These are phyloP conservation scores for Hestina assimilis DNA, from an alignment of 1,140 invertebrate genomes.

Conservation along the genomic window DNA sequence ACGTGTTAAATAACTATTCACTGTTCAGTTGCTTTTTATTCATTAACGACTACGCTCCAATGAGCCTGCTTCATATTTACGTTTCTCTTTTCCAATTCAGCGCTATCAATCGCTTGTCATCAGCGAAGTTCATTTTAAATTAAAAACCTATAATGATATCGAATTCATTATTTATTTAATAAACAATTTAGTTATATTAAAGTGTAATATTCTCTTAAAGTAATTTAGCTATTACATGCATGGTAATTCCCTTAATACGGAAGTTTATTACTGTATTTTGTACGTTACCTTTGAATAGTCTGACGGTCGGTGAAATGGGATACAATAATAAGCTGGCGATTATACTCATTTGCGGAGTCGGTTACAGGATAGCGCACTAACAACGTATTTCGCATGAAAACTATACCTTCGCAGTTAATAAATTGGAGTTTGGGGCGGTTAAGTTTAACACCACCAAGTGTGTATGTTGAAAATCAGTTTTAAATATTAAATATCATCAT, in stretches of 20 bases:
- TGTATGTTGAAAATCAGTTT: too few species aligned
- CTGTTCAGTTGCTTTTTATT: constrained; percentile 20
- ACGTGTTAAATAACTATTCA: constrained; percentile 26
- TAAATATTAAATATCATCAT: too few species aligned
- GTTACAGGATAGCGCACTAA: too few species aligned
- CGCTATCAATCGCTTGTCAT: constrained; percentile 1
- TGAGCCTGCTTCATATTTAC: not conserved
- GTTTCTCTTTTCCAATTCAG: constrained; percentile 3
- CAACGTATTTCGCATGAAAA: too few species aligned
- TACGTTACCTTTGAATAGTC: constrained; percentile 53
- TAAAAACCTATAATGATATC: not conserved
- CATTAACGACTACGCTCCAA: constrained; percentile 2
- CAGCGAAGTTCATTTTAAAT: not conserved
- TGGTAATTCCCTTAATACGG: constrained; percentile 49
- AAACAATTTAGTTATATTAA: not conserved
- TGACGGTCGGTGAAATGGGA: constrained; percentile 41
- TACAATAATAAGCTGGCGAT: constrained; percentile 48
- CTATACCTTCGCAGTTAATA: not conserved
- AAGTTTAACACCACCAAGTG: too few species aligned
- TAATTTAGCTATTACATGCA: constrained; percentile 9
- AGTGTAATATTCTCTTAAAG: not conserved
- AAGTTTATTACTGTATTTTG: constrained; percentile 54
- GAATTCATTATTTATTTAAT: not conserved
- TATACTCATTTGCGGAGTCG: constrained; percentile 30
- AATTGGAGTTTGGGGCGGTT: not conserved